Percentiles rank a stretch among this genome's conserved stretches.
These are phyloP conservation scores for Aricia agestis DNA, from an alignment of 1,140 invertebrate genomes.

Conservation along the genomic window DNA sequence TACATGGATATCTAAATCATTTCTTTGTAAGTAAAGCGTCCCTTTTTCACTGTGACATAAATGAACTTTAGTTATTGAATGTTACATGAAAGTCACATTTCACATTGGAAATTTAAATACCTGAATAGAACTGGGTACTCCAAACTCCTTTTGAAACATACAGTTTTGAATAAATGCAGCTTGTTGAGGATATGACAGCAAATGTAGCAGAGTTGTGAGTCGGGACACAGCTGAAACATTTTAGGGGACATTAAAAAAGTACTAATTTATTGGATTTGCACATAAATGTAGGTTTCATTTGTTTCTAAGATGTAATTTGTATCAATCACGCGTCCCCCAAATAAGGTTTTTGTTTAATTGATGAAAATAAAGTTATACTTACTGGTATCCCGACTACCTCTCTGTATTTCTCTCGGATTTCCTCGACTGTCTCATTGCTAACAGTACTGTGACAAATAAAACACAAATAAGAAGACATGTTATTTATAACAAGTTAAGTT, in stretches of 20 bases:
- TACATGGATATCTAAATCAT: slow-evolving; percentile 41
- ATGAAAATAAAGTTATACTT: not conserved
- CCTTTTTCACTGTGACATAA: slow-evolving; percentile 47
- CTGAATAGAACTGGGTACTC: slow-evolving; percentile 49
- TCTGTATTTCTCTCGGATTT: slow-evolving; percentile 55
- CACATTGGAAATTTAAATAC: slow-evolving; percentile 10
- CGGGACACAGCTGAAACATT: slow-evolving; percentile 46
- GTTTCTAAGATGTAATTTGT: no score
- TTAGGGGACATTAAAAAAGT: not conserved
- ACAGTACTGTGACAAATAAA: slow-evolving; percentile 59
- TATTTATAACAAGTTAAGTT: not conserved
- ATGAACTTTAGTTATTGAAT: not conserved
- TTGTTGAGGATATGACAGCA: slow-evolving; percentile 57
- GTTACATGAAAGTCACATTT: not conserved
- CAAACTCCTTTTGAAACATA: slow-evolving; percentile 53
- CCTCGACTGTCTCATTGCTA: slow-evolving; percentile 47
- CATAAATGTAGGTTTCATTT: no score
- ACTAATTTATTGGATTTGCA: no score
- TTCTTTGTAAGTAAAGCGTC: slow-evolving; percentile 49
- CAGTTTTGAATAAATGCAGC: slow-evolving; percentile 45
- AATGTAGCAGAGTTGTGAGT: slow-evolving; percentile 54
- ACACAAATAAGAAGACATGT: slow-evolving; percentile 60
- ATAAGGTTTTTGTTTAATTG: not conserved
- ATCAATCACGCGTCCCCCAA: no score
- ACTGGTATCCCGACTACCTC: slow-evolving; percentile 49